A percentile compares a stretch with the other conserved stretches of the same genome.
phyloP scores from a whole-genome alignment of 2,113 vertebrate species.

The Okapia johnstoni region DNA sequence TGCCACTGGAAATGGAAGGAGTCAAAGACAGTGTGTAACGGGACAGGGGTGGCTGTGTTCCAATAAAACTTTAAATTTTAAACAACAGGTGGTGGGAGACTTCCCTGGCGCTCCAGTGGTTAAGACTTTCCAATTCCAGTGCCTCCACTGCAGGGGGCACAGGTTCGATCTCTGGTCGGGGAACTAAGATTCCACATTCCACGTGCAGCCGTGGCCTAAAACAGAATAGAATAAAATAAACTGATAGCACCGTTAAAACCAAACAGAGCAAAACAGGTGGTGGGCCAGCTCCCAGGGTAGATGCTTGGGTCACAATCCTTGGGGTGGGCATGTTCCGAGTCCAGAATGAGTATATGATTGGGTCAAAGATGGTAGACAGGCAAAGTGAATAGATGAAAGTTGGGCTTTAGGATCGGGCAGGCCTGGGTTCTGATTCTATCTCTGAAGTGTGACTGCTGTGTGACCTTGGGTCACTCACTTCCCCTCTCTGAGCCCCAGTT shows the following conservation, averaged over 20 bases:
- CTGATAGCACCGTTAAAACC: background rate
- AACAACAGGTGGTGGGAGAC: background rate
- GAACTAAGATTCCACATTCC: background rate
- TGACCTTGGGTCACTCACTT: background rate
- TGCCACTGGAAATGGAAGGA: fast-evolving
- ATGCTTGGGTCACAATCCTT: background rate
- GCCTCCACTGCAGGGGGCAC: background rate
- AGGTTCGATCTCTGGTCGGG: background rate
- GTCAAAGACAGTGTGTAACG: fast-evolving
- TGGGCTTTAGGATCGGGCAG: background rate
- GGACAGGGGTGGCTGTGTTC: background rate
- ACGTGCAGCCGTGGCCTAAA: fast-evolving
- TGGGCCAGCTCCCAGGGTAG: fast-evolving
- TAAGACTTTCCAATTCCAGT: background rate
- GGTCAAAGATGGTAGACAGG: fast-evolving
- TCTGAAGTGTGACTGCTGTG: background rate
- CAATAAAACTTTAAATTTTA: background rate
- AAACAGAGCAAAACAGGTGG: background rate
- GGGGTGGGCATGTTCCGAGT: fast-evolving
- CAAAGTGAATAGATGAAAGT: background rate
- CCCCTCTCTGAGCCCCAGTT: background rate
- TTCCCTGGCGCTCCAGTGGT: background rate
- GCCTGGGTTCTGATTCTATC: background rate
- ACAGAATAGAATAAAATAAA: background rate
- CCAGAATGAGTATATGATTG: background rate